Base-by-base conservation (phyloP, 2,888 invertebrate genomes). In the Eurytoma californica region DNA sequence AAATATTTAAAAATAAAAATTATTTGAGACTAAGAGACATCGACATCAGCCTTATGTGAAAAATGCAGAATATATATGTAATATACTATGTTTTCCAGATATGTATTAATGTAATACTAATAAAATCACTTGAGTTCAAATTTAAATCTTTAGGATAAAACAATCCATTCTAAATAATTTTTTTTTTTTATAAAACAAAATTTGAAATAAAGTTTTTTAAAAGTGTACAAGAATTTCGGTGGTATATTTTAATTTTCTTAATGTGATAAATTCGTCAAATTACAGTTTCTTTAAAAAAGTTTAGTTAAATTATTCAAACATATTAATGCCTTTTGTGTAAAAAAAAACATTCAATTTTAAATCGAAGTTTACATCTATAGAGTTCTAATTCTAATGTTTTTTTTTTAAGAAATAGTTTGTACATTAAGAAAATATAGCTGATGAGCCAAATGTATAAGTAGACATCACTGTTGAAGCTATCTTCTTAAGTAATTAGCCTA, bases 391-490 rank as follows among this genome's bases (percentile, higher is more conserved):
- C n/a, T n/a, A 80, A 53, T 76, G 24, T 49, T 74, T 70, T 39
- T 39, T 7, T 74, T 79, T 79, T 76, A 57, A 79, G 67, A 20
- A 28, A 76, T 76, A 79, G 51, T 79, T 76, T 81, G 81, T 81
- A 81, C 53, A 79, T 69, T 81, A 81, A 81, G 69, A 60, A 65
- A 81, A 53, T 14, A 5, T 79, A 79, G 69, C 20, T 76, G 12
- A 14, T 81, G 79, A 79, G 79, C 63, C 68, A 76, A 81, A 75
- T 81, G 57, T 73, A 79, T 73, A 30, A 30, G 66, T 49, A 67
- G 39, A 16, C 20, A 60, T 61, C 30, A n/a, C n/a, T 77, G 53
- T 75, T 72, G 9, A 79, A 63, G 53, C 18, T 74, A 68, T 70
- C 57, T 68, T 75, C 70, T 63, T 72, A 70, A 49, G 67, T 74